phyloP scores from a whole-genome alignment of 1,140 invertebrate species.

The Ceratosolen fusciceps region DNA sequence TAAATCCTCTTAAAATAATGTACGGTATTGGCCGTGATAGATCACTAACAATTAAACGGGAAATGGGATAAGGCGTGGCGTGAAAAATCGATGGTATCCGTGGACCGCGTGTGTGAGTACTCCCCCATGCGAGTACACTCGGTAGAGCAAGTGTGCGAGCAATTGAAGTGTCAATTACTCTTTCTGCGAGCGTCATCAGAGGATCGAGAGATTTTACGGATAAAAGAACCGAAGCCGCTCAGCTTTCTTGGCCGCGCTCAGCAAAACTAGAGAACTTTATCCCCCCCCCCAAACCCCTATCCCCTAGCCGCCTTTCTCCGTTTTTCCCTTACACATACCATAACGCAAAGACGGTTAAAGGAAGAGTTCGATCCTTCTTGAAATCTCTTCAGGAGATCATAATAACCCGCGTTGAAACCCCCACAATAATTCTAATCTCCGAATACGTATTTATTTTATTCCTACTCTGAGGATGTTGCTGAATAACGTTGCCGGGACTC shows the following conservation, averaged over 20 bases:
- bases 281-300: too few relatives aligned
- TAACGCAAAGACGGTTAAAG: background rate
- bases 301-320: too few relatives aligned
- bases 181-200: background rate
- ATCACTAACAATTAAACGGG: constrained; percentile 25
- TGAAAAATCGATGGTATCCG: constrained; percentile 6
- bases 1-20: background rate
- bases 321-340: background rate
- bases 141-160: background rate
- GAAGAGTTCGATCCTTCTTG: background rate
- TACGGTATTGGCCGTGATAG: background rate
- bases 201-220: constrained; percentile 11
- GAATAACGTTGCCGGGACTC: too few relatives aligned
- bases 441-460: background rate
- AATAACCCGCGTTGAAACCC: background rate
- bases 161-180: constrained; percentile 45
- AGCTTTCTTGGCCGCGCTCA: background rate
- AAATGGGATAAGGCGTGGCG: background rate
- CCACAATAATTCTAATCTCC: background rate
- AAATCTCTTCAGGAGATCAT: background rate
- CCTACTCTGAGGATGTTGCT: too few relatives aligned
- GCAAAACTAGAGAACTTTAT: constrained; percentile 1
- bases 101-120: background rate
- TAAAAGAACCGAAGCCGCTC: background rate
- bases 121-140: background rate